phyloP scores from a whole-genome alignment of 1,140 invertebrate genomes.

The Scaptomyza montana region DNA sequence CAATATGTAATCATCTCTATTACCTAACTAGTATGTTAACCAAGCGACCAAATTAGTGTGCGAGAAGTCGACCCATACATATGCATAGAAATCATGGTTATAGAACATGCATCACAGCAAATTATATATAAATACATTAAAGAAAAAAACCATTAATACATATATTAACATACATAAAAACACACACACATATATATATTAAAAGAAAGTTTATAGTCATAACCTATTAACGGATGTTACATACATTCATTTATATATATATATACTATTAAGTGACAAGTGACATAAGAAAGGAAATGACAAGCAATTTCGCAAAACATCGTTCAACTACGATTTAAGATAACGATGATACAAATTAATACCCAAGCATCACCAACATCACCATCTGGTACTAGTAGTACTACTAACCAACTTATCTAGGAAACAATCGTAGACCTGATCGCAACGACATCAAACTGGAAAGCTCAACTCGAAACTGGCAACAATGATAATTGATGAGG shows the following conservation, averaged over 20 bases:
- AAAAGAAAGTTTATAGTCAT: no score
- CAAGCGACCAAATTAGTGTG: slow-evolving; percentile 43
- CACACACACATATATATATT: not conserved
- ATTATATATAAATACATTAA: slow-evolving; percentile 11
- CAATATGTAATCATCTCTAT: slow-evolving; percentile 41
- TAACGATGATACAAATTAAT: slow-evolving; percentile 11
- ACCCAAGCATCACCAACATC: slow-evolving; percentile 8
- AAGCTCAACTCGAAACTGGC: not conserved
- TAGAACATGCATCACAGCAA: slow-evolving; percentile 13
- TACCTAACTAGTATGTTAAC: slow-evolving; percentile 30
- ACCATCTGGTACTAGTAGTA: not conserved
- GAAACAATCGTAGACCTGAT: slow-evolving; percentile 3
- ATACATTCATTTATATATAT: not conserved
- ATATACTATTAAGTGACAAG: slow-evolving; percentile 50
- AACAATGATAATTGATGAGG: not conserved
- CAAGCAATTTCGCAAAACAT: slow-evolving; percentile 66
- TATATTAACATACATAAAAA: slow-evolving; percentile 31
- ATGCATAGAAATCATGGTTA: slow-evolving; percentile 70
- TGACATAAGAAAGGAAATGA: slow-evolving; percentile 54
- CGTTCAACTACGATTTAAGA: slow-evolving; percentile 42
- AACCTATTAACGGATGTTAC: no score
- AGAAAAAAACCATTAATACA: slow-evolving; percentile 18
- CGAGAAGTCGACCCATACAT: slow-evolving; percentile 68
- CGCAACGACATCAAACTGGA: not conserved
- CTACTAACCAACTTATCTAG: slow-evolving; percentile 1